Evolutionary conservation across 1,140 invertebrate genomes (phyloP), one percentile per base, ranked within the genome.

Genomic region (Drosophila lowei): DNA sequence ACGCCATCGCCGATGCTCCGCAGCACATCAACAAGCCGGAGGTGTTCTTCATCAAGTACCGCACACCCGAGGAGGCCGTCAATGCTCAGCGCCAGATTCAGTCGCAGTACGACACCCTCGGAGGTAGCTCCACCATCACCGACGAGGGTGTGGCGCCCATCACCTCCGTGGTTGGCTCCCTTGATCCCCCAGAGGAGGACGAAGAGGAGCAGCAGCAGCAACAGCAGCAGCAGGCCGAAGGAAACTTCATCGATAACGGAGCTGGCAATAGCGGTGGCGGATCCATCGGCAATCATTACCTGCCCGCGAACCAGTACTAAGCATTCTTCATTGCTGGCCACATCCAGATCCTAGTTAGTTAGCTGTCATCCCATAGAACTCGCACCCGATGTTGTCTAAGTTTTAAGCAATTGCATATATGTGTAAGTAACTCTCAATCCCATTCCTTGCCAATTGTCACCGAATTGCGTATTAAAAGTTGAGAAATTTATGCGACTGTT

Each of bases 1-100:
- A 96, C 95, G 94, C 94, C 94, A 74, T 96, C 95, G 94, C 96
- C 50, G 90, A 91, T 21, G 88, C 91, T 0, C 92, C 93, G 4
- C 92, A 93, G 48, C 86, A 91, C 5, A 92, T 92, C 28, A 90
- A 86, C 76, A 94, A 94, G 89, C 93, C 93, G 1, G 93, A 94
- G 79, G 93, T 94, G 38, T 93, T 93, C 92, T 94, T 94, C 84
- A 93, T 94, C 77, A 92, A 93, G 55, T 93, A 93, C 72, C 93
- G 93, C 78, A 96, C 94, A 93, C 95, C 79, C 93, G 96, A 92
- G 68, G 92, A 93, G 49, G 92, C 91, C 8, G 52, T 72, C 15
- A 76, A 90, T 70, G 90, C 91, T 9, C 90, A 91, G 58, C 75
- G 83, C 4, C 80, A 91, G 78, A 91, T 91, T 52, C 90, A 91